Evolutionary conservation across 2,888 invertebrate genomes (phyloP), one percentile per base, ranked within the genome.

Genomic region (Idaea straminata): DNA sequence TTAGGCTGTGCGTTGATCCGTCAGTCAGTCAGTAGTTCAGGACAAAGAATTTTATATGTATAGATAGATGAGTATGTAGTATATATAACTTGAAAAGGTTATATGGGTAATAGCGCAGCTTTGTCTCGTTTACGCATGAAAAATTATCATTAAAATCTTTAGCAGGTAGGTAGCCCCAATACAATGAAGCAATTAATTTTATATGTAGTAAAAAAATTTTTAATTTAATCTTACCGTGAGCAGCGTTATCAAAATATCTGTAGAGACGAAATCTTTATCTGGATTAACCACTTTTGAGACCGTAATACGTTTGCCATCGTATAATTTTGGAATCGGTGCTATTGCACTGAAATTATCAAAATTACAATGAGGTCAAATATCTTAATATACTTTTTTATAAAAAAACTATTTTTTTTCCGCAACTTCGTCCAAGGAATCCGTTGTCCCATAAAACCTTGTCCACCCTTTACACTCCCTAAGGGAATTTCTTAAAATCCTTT

Each of bases 241-340:
- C 13, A 47, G 47, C 0, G 47, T 47, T 4, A 47, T 13, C 6
- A 59, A 59, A 15, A 59, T 59, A 16, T 59, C 47, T 13, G 13
- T 47, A 13, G 13, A 6, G 47, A 4, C 47, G 10, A 47, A 47
- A 47, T 47, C 47, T 47, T 59, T 62, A 6, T 67, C 34, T 10
- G 58, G 63, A 4, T 65, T 47, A 0, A 15, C 61, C 4, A 66
- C 25, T 57, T 61, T 57, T 15, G 36, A n/a, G 1, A 66, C 25
- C 5, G 59, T 38, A 4, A 68, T 61, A 7, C 70, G 61, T 15
- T 15, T 35, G 0, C 68, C 66, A 0, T 68, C 60, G 35, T 61
- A 70, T 25, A 70, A 25, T 10, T 70, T 70, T 5, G 70, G 68
- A 6, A 64, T 34, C 5, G 68, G 64, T 6, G 61, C 64, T 13